Percentiles rank a stretch among this genome's conserved stretches.
These are phyloP conservation scores for Eospalax fontanierii DNA, from an alignment of 2,797 vertebrate species.

Conservation along the genomic window DNA sequence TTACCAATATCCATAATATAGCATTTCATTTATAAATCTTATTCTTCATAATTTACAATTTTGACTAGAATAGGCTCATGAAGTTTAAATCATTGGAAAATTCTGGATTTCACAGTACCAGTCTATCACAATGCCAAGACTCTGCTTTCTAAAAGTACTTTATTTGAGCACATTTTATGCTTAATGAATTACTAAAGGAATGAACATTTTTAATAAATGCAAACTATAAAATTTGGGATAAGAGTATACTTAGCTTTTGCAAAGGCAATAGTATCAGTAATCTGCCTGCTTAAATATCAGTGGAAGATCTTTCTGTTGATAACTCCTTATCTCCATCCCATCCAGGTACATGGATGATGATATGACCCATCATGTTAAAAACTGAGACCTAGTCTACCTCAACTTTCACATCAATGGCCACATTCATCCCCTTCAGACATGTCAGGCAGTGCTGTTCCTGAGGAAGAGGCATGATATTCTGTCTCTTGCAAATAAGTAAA, in stretches of 20 bases:
- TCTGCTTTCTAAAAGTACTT: constrained; percentile 55
- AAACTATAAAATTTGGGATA: not conserved
- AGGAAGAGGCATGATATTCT: not conserved
- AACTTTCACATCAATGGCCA: not conserved
- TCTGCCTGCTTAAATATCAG: not conserved
- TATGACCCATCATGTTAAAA: not conserved
- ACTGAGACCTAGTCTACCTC: not conserved
- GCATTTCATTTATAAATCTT: constrained; percentile 29
- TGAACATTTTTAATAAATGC: constrained; percentile 44
- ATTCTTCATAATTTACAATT: constrained; percentile 36
- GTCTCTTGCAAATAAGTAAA: not conserved
- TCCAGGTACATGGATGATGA: not conserved
- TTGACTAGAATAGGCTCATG: not conserved
- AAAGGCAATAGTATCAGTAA: not conserved
- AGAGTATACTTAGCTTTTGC: not conserved
- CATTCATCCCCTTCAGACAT: not conserved
- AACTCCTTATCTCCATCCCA: not conserved
- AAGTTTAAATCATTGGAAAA: constrained; percentile 1
- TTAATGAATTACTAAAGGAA: constrained; percentile 20
- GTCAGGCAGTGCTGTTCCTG: not conserved
- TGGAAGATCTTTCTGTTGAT: not conserved
- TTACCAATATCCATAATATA: constrained; percentile 25
- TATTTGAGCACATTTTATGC: constrained; percentile 48
- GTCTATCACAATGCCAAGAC: not conserved
- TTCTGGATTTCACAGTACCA: constrained; percentile 2